phyloP scores from a whole-genome alignment of 2,888 invertebrate species.

The Dione vanillae region DNA sequence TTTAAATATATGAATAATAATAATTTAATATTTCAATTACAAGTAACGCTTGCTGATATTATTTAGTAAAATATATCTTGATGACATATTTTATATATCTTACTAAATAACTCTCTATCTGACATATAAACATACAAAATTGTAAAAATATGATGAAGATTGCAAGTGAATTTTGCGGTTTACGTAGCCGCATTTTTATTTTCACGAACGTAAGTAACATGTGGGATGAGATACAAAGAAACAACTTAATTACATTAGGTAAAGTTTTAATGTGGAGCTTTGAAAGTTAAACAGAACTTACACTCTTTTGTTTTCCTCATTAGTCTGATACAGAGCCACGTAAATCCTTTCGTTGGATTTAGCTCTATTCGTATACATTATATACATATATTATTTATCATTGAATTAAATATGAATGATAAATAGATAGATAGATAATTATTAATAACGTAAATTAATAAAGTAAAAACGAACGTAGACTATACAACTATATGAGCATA shows the following conservation, averaged over 20 bases:
- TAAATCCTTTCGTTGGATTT: not conserved
- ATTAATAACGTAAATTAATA: too few species aligned
- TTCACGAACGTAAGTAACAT: conserved; percentile 4
- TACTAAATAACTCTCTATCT: too few species aligned
- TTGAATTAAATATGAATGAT: too few species aligned
- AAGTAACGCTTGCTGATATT: too few species aligned
- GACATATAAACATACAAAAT: not conserved
- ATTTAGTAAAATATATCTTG: too few species aligned
- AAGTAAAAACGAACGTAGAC: too few species aligned
- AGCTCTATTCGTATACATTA: not conserved
- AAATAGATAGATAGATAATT: too few species aligned
- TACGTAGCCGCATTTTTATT: not conserved
- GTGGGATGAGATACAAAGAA: not conserved
- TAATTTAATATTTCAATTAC: too few species aligned
- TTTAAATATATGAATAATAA: too few species aligned
- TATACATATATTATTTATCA: too few species aligned
- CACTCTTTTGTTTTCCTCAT: conserved; percentile 21
- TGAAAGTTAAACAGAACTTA: conserved; percentile 13
- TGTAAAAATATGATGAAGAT: not conserved
- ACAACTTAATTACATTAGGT: conserved; percentile 30
- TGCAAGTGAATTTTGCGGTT: not conserved
- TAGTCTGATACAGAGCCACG: conserved; percentile 8
- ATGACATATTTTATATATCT: too few species aligned
- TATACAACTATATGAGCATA: too few species aligned
- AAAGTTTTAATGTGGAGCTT: conserved; percentile 28